These are phyloP conservation scores for Araneus ventricosus DNA, from an alignment of 1,140 invertebrate genomes.

Conservation along the genomic window DNA sequence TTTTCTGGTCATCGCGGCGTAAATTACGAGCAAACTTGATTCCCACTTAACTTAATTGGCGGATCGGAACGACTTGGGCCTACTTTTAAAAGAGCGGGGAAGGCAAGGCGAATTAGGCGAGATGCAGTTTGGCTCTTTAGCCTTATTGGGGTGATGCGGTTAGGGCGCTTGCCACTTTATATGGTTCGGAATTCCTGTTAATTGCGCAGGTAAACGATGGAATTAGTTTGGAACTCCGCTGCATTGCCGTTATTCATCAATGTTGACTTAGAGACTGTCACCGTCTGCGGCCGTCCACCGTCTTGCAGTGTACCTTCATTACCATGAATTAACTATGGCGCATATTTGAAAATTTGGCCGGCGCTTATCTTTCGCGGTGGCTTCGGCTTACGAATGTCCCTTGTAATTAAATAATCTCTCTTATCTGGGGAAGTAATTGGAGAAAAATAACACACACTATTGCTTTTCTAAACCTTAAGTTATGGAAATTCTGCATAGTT, in stretches of 20 bases:
- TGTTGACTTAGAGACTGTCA: conserved; percentile 9
- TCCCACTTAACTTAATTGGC: conserved; percentile 48
- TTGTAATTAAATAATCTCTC: no score
- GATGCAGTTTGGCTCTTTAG: conserved; percentile 30
- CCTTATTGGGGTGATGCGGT: conserved; percentile 8
- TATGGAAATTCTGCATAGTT: no score
- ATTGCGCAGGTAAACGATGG: conserved; percentile 7
- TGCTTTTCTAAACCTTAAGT: no score
- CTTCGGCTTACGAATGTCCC: no score
- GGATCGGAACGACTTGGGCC: conserved; percentile 17
- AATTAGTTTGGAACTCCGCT: conserved; percentile 23
- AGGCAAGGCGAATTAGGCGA: not conserved
- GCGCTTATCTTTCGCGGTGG: no score
- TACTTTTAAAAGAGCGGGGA: not conserved
- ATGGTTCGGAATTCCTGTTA: conserved; percentile 30
- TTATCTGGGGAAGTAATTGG: no score
- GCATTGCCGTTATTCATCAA: not conserved
- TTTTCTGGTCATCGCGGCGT: conserved; percentile 38
- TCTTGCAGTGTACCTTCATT: not conserved
- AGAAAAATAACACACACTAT: no score
- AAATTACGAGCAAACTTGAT: conserved; percentile 49
- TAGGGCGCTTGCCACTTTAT: conserved; percentile 34
- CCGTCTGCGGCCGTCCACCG: not conserved
- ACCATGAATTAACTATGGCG: conserved; percentile 23
- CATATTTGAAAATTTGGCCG: no score